phyloP scores from a whole-genome alignment of 1,140 invertebrate species.

The Pararge aegeria region DNA sequence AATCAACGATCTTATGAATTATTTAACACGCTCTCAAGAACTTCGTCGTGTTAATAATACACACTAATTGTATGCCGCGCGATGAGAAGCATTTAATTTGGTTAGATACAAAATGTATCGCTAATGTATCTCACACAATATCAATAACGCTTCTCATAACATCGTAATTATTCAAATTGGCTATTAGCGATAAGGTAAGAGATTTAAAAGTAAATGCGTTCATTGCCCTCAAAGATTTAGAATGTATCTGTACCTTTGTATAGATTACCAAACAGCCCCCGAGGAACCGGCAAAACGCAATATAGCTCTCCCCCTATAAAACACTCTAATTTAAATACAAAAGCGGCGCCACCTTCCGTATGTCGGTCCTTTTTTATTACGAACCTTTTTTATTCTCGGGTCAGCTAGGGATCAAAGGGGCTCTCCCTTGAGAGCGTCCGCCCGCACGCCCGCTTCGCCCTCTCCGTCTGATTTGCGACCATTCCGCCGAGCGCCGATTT shows the following conservation, averaged over 20 bases:
- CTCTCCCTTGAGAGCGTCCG: constrained; percentile 62
- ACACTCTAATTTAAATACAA: constrained; percentile 80
- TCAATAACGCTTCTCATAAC: not conserved
- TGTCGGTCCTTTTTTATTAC: constrained; percentile 78
- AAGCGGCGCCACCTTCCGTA: constrained; percentile 78
- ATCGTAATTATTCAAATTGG: not conserved
- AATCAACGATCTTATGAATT: constrained; percentile 58
- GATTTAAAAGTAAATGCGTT: constrained; percentile 34
- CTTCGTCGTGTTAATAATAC: constrained; percentile 37
- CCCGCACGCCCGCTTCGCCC: constrained; percentile 39
- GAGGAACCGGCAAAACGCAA: constrained; percentile 74
- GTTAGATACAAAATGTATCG: not conserved
- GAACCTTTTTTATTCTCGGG: constrained; percentile 79
- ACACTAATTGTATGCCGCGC: constrained; percentile 30
- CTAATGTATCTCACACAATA: not conserved
- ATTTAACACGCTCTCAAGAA: constrained; percentile 47
- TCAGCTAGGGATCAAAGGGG: constrained; percentile 78
- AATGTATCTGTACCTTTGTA: constrained; percentile 53
- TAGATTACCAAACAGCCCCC: constrained; percentile 58
- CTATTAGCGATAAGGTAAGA: not conserved
- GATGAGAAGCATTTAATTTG: not conserved
- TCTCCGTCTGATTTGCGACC: constrained; percentile 70
- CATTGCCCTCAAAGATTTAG: constrained; percentile 44
- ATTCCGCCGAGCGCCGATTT: constrained; percentile 71
- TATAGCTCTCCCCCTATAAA: constrained; percentile 77